Evolutionary conservation across 2,113 vertebrate genomes (phyloP).

Genomic region (Salvelinus sp.): DNA sequence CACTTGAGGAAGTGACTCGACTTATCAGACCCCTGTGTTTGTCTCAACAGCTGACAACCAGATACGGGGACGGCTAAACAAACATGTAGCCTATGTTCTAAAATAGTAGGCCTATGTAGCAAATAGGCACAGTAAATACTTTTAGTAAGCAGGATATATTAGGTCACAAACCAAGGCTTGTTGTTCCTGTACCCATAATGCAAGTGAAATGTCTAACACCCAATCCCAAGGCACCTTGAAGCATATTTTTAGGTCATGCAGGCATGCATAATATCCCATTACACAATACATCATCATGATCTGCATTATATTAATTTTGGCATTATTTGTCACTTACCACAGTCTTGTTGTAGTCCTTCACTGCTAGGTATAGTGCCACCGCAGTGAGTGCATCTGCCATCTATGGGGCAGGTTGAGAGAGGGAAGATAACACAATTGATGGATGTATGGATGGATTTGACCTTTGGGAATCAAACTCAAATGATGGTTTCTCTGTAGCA

Average conservation of each 20-base stretch:
- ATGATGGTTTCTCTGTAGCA: neutral
- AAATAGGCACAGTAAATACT: no score
- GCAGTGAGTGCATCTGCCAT: slow-evolving; percentile 90
- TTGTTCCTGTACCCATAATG: no score
- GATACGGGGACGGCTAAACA: no score
- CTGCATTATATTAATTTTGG: neutral
- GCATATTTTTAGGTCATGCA: neutral
- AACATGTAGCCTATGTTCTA: no score
- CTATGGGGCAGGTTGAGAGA: slow-evolving; percentile 64
- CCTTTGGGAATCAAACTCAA: neutral
- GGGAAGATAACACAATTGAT: neutral
- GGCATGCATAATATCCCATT: neutral
- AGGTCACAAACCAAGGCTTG: no score
- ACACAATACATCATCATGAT: neutral
- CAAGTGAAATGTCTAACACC: no score
- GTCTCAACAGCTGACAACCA: no score
- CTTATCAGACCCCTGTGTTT: no score
- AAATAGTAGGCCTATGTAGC: no score
- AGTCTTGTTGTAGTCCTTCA: slow-evolving; percentile 92
- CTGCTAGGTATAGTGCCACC: slow-evolving; percentile 89
- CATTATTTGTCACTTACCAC: slow-evolving; percentile 78
- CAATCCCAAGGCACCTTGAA: neutral
- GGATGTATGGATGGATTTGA: neutral
- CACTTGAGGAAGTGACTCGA: no score
- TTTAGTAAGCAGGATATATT: no score